Evolutionary conservation across 2,797 vertebrate species (phyloP).

Genomic region (Sebastolobus alascanus): DNA sequence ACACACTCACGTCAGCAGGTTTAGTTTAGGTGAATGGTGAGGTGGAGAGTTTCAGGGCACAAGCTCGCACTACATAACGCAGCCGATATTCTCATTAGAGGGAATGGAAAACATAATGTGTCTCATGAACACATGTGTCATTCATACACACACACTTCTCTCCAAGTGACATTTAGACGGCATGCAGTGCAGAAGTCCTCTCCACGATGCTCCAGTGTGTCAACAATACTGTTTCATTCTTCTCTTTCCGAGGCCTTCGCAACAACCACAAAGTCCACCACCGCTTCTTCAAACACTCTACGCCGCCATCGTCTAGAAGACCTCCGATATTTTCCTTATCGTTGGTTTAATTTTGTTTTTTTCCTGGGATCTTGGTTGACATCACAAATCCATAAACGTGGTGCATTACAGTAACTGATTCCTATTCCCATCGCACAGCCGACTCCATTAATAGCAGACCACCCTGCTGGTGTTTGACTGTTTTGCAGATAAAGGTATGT

Average conservation of each 20-base stretch:
- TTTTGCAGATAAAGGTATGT: background rate
- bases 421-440: background rate
- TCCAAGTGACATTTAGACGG: conserved; percentile 29
- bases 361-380: background rate
- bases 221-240: conserved; percentile 7
- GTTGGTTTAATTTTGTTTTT: conserved; percentile 25
- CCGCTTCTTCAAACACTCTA: background rate
- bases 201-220: conserved; percentile 31
- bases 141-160: background rate
- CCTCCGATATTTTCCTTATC: background rate
- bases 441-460: background rate
- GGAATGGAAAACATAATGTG: conserved; percentile 18
- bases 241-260: background rate
- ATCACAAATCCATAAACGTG: conserved; percentile 2
- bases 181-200: conserved; percentile 59
- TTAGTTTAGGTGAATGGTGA: conserved; percentile 23
- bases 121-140: conserved; percentile 24
- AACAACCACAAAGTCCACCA: background rate
- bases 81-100: conserved; percentile 15
- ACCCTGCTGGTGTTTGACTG: background rate
- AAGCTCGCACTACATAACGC: conserved; percentile 43
- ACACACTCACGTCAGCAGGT: conserved; percentile 38
- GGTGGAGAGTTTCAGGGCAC: conserved; percentile 26
- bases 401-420: background rate
- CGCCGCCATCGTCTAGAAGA: background rate